Evolutionary conservation across 2,888 invertebrate genomes (phyloP), one percentile per base, ranked within the genome.

Genomic region (Andrena hattorfiana): DNA sequence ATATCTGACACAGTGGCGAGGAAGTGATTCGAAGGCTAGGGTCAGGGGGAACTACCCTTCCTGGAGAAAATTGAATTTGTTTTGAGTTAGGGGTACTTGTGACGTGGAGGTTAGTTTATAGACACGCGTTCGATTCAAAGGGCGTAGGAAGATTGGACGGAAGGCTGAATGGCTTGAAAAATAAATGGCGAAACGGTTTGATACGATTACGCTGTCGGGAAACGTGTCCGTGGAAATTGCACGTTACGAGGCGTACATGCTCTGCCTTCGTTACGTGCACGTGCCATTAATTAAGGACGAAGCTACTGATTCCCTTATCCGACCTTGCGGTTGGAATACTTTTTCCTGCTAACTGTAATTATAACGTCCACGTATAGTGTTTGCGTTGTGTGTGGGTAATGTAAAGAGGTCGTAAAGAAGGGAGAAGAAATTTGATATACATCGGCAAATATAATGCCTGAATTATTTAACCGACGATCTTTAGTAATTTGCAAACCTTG

Each of bases 261-360:
- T 60, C 63, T 69, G 64, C 66, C 54, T 76, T 73, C 59, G 60
- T 60, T 68, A 23, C 62, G 76, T 60, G 59, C 78, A 59, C 74
- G 70, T 77, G 85, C 71, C 81, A 74, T 84, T 87, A 89, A 88
- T 90, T 87, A 87, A 84, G 70, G 83, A 77, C 30, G 84, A 86
- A 84, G 74, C 77, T 87, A 85, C 83, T 74, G 67, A 87, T 86
- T 77, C 82, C 35, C 54, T 49, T 75, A 28, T n/a, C 59, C 60
- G 70, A 75, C 56, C 74, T 74, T 79, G 51, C 54, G 16, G 79
- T 70, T 62, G 54, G 26, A 20, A 13, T 26, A 48, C 20, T 64
- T 70, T 59, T 54, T 59, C 8, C 32, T 48, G 69, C 26, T 28
- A 26, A 4, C 8, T 69, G 26, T 32, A 62, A 69, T 32, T n/a